These are phyloP conservation scores for Lapara coniferarum DNA, from an alignment of 2,888 invertebrate species.

Conservation along the genomic window DNA sequence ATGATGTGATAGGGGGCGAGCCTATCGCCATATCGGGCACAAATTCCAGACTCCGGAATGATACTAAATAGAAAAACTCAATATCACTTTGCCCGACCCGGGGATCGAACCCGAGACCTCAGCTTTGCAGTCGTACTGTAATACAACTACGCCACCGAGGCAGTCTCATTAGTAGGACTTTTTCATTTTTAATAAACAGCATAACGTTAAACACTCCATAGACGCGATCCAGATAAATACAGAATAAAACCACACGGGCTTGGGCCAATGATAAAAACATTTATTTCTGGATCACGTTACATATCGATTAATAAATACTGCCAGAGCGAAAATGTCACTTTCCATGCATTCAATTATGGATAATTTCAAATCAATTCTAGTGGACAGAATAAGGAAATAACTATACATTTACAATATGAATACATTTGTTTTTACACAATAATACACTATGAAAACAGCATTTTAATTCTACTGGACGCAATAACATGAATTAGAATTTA, in stretches of 20 bases:
- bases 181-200: no score
- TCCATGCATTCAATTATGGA: background rate
- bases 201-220: no score
- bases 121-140: no score
- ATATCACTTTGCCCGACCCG: no score
- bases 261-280: slow-evolving; percentile 22
- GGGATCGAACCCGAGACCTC: no score
- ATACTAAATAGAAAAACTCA: no score
- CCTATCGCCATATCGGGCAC: no score
- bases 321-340: slow-evolving; percentile 14
- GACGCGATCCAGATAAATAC: background rate
- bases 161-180: no score
- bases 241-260: slow-evolving; percentile 6
- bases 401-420: background rate
- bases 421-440: background rate
- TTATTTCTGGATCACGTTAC: slow-evolving; percentile 19
- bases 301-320: slow-evolving; percentile 14
- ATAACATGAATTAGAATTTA: background rate
- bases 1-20: no score
- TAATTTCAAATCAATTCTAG: background rate
- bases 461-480: slow-evolving; percentile 8
- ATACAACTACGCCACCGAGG: no score
- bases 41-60: no score
- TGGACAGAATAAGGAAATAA: background rate
- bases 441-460: background rate